Conservation (phyloP, 1,140 invertebrate genomes). For the Planococcus citri region DNA sequence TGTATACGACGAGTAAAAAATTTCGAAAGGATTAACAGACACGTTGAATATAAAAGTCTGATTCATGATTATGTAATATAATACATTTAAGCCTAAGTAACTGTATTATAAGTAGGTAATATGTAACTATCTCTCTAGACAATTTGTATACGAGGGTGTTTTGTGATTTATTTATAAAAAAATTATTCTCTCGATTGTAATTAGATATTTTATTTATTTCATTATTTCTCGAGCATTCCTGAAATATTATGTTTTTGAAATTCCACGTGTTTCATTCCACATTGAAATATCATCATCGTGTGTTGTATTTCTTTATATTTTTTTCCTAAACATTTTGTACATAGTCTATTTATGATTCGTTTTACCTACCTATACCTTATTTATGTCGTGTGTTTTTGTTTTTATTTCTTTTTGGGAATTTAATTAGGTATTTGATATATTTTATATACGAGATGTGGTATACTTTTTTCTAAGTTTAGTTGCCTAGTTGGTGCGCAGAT, state of each 20-base stretch:
- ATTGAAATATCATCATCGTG: too few relatives aligned
- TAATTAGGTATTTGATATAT: too few relatives aligned
- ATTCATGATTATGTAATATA: not conserved
- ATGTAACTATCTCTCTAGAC: not conserved
- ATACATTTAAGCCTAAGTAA: not conserved
- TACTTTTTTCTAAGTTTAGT: too few relatives aligned
- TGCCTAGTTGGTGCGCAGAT: not conserved
- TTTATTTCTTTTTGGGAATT: not conserved
- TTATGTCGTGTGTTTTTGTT: not conserved
- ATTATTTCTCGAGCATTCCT: too few relatives aligned
- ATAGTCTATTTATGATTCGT: not conserved
- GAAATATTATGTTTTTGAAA: not conserved
- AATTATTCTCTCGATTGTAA: not conserved
- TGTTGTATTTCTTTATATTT: not conserved
- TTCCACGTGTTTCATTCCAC: not conserved
- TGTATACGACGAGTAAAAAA: too few relatives aligned
- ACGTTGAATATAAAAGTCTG: slow-evolving; percentile 1
- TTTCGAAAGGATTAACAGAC: not conserved
- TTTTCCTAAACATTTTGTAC: slow-evolving; percentile 2
- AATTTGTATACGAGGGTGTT: not conserved
- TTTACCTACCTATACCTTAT: too few relatives aligned
- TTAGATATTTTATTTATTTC: not conserved
- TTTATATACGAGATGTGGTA: not conserved
- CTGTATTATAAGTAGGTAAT: too few relatives aligned
- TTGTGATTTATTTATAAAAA: slow-evolving; percentile 8